Evolutionary conservation across 1,140 invertebrate genomes (phyloP), one percentile per base, ranked within the genome.

Genomic region (Littorina saxatilis): DNA sequence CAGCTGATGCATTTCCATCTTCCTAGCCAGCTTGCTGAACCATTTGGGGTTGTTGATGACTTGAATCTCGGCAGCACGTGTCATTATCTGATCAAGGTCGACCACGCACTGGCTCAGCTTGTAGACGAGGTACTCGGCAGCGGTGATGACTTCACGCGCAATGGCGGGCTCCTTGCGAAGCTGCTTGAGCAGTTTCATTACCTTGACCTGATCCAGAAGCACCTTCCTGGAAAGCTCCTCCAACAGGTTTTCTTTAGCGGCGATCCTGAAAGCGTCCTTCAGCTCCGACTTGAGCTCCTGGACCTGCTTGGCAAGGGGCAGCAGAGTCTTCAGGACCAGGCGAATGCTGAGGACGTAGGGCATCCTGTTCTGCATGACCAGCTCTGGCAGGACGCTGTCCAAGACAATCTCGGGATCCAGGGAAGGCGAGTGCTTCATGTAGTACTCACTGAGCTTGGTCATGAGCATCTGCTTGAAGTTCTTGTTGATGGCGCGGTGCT

Each of bases 381-480:
- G 11, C 70, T 73, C 70, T 23, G 70, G 70, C 2, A 73, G 5
- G 39, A 73, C 23, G 43, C 70, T 39, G 70, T 73, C 70, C 23
- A 73, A 0, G 40, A 73, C 23, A 43, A 73, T 29, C 40, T 50
- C 23, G n/a, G 70, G 70, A 3, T 27, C 27, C n/a, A 50, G 20
- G 27, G 70, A 50, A 15, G 70, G 70, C 40, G 50, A 43, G 1
- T n/a, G 9, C n/a, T 52, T 39, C 20, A 73, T 9, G 43, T 20
- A 39, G 11, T 50, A 50, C 29, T 73, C 23, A 43, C 32, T 73
- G 40, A 52, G 27, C 7, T 15, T 73, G 70, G 70, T 73, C 23
- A 15, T 1, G 40, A 73, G 11, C 32, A 35, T 32, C 66, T 68
- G 66, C 13, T 68, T 11, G 66, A 68, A 68, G 40, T 47, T 50